Evolutionary conservation across 2,888 invertebrate species (phyloP), one percentile per base, ranked within the genome.

Genomic region (Apamea monoglypha): DNA sequence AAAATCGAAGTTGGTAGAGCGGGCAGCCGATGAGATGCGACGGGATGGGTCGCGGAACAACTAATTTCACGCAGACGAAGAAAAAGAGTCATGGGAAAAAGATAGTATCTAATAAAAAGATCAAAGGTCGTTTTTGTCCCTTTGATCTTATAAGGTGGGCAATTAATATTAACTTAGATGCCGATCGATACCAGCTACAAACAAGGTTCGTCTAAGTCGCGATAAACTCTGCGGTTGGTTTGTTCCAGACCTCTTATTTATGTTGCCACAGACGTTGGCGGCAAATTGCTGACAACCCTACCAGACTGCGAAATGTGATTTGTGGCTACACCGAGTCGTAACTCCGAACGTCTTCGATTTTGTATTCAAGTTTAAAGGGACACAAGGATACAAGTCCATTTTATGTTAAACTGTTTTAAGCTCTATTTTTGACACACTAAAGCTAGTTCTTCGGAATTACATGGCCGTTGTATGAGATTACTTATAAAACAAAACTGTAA

Each of bases 291-390:
- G 82, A 75, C 83, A 85, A 72, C 82, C 76, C 80, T 82, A 75
- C 56, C 61, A 74, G 72, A 74, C 80, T 73, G 79, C 81, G 80
- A 89, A 92, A 92, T 90, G 87, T 88, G 89, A 91, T 91, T 92
- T 91, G 87, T 87, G 84, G 84, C 86, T 83, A 73, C 88, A 84
- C 79, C 63, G 40, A 82, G 68, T 69, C 72, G 81, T 82, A 78
- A 80, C 84, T 86, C 83, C 79, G 61, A 89, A 87, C 78, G 77
- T 84, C 85, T 83, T 85, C 74, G 83, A 84, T 80, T 82, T 86
- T 53, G 69, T 61, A 47, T 61, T 74, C 47, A 2, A 76, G 16
- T 67, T 32, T 10, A 25, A 63, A 76, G 72, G 14, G 64, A 2
- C 2, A 25, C 29, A 76, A 74, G 14, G 64, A 2, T 2, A 25